Evolutionary conservation across 2,888 invertebrate species (phyloP), one percentile per base, ranked within the genome.

Genomic region (Acanthopleura granulata): DNA sequence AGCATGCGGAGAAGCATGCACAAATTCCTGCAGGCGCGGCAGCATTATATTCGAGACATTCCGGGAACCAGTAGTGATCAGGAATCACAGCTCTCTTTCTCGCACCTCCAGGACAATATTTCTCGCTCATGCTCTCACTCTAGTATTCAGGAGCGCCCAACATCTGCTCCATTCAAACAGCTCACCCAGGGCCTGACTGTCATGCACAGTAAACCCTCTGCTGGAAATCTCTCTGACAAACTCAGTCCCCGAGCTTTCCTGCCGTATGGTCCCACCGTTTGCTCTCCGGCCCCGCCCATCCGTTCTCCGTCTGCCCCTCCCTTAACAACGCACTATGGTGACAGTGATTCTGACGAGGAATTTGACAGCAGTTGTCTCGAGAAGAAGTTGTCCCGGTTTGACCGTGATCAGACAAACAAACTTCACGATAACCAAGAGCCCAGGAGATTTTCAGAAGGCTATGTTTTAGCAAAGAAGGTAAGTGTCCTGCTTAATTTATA

Each of bases 1-100:
- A 89, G 86, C 76, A 80, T 90, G 62, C 82, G 90, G 16, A 84
- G 85, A 72, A 89, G 88, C 71, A 87, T 88, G 85, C 89, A 89
- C 69, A 89, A 87, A 72, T 72, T 86, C 30, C 76, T 88, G 29
- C 84, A 87, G 74, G 51, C 74, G 16, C 72, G 83, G 81, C 75
- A 83, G 25, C 83, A 83, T n/a, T 76, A 82, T 29, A 79, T 79
- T 72, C 78, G 76, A 27, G 76, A 78, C 27, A 77, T 77, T 25
- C 82, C 83, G 70, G 80, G 81, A 49, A 77, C 81, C 12, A 82
- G 83, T 72, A 87, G 86, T 79, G 87, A 87, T 77, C 82, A 83
- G 4, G 25, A 61, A 1, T 27, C 50, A 18, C 57, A 49, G n/a
- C 12, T 29, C n/a, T 30, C 40, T 14, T 51, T 61, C 1, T 50